A percentile compares a stretch with the other conserved stretches of the same genome.
Conservation (phyloP, 1,140 invertebrate genomes). For the Asobara japonica region DNA sequence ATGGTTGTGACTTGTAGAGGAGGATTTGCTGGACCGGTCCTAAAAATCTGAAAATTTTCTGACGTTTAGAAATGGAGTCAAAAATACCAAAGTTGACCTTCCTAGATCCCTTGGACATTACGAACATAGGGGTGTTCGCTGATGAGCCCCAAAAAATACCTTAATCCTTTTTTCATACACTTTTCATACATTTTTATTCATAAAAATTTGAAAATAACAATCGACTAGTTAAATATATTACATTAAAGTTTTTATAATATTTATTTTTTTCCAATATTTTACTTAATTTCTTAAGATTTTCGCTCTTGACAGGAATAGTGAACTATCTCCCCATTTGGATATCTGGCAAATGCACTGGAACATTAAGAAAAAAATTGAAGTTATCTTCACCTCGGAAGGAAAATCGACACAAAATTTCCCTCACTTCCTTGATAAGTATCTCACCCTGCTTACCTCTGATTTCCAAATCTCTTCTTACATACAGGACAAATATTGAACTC, state of each 20-base stretch:
- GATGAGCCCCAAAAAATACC: too few species aligned
- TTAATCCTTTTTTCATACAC: background rate
- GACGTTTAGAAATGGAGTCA: too few species aligned
- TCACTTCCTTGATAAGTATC: too few species aligned
- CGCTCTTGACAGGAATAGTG: conserved; percentile 85
- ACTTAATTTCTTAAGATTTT: conserved; percentile 47
- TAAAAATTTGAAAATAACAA: conserved; percentile 7
- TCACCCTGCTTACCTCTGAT: conserved; percentile 76
- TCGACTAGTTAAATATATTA: background rate
- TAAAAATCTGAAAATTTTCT: too few species aligned
- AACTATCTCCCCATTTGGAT: conserved; percentile 91
- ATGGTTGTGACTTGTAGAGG: background rate
- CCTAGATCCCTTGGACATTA: too few species aligned
- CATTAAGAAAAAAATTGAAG: conserved; percentile 55
- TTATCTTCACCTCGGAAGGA: conserved; percentile 37
- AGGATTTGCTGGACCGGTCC: too few species aligned
- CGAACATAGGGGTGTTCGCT: too few species aligned
- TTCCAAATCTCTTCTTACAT: conserved; percentile 91
- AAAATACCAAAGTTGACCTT: too few species aligned
- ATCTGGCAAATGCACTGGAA: conserved; percentile 87
- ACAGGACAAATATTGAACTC: conserved; percentile 89
- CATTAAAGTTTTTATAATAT: background rate
- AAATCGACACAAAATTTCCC: too few species aligned
- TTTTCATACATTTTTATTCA: background rate
- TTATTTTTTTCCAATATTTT: background rate